Evolutionary conservation across 2,113 vertebrate genomes (phyloP).

Genomic region (Boulengeromyrus knoepffleri): DNA sequence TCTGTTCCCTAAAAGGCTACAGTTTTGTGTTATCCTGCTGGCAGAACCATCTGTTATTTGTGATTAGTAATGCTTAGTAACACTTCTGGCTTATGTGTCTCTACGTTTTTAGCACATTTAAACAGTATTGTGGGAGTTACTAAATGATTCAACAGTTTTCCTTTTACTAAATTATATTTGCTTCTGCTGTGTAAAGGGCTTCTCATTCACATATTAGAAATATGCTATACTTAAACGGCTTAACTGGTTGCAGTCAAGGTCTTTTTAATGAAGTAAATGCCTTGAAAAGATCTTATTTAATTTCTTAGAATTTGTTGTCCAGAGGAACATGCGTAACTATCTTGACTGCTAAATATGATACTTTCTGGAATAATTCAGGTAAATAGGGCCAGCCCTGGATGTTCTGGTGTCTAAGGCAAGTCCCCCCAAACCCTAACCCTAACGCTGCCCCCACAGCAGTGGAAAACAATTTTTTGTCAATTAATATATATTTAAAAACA

Average conservation of each 20-base stretch:
- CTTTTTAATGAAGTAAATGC: neutral
- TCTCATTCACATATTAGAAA: neutral
- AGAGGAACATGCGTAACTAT: neutral
- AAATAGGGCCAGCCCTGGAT: neutral
- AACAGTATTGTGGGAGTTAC: neutral
- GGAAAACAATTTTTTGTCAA: neutral
- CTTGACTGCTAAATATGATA: neutral
- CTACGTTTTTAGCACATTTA: neutral
- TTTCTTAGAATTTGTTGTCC: neutral
- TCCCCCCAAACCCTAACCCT: neutral
- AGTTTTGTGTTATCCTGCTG: neutral
- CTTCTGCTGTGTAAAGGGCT: neutral
- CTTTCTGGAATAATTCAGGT: neutral
- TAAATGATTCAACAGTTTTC: neutral
- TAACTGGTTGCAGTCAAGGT: neutral
- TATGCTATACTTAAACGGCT: neutral
- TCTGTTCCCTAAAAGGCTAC: neutral
- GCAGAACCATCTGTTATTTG: neutral
- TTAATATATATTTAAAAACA: neutral
- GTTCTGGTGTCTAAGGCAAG: neutral
- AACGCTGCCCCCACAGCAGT: neutral
- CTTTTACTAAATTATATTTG: neutral
- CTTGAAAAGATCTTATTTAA: neutral
- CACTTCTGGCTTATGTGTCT: neutral
- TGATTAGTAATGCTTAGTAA: neutral